Evolutionary conservation across 2,888 invertebrate species (phyloP), one percentile per base, ranked within the genome.

Genomic region (Caenorhabditis sp.): DNA sequence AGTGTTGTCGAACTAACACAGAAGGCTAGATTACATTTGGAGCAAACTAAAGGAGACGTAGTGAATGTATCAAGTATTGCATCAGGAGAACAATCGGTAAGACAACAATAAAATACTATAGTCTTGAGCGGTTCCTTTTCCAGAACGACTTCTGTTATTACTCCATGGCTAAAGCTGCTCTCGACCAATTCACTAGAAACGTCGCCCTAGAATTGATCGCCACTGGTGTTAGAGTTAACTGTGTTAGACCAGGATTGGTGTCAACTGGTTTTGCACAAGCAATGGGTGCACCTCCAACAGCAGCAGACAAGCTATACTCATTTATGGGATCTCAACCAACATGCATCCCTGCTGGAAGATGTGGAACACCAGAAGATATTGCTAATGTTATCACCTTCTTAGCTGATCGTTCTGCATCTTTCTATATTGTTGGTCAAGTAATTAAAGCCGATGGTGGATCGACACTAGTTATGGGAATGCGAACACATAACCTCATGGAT

Each of bases 51-150:
- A 50, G 77, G 77, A 59, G 77, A 73, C 38, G 58, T 77, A 14
- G 59, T 77, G 1, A 77, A 64, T 62, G 63, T 74, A 14, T 70
- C 70, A 14, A 68, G 68, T 12, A 70, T 77, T 12, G 67, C 63
- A 38, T 31, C 66, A 0, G 62, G 62, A 54, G 59, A 26, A 36
- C 54, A 56, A 43, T 63, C 63, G 20, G 71, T 67, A n/a, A 56
- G 62, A 8, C 5, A 10, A 7, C 10, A 31, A 7, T 31, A 4
- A 5, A 43, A 8, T 0, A 59, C 20, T 26, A 1, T 43, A 54
- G 7, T 49, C 21, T 14, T 43, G 31, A 21, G 31, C 31, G 31
- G 31, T 10, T 10, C 17, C 4, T 14, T 59, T 70, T 57, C 36
- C 59, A 66, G 27, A 50, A 31, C 60, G n/a, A 25, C 1, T 59